Evolutionary conservation across 2,797 vertebrate genomes (phyloP).

Genomic region (Peromyscus nudipes): DNA sequence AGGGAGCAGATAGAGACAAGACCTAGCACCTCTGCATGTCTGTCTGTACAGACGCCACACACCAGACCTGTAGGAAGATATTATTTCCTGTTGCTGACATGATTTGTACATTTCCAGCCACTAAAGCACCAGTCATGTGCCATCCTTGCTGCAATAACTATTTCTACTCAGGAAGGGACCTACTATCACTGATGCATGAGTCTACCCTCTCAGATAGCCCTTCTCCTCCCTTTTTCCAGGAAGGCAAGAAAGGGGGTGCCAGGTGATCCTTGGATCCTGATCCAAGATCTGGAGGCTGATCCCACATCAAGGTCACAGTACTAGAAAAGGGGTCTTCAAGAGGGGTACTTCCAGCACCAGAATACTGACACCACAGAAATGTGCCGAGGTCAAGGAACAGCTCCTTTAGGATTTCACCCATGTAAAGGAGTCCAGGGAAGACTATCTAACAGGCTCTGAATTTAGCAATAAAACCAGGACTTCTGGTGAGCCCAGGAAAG

Average conservation of each 20-base stretch:
- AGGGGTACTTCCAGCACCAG: not conserved
- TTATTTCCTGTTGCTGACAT: not conserved
- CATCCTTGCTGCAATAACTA: conserved; percentile 31
- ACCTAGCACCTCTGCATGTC: not conserved
- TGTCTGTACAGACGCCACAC: not conserved
- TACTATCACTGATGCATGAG: not conserved
- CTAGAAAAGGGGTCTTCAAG: not conserved
- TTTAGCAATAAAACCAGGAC: not conserved
- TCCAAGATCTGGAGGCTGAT: not conserved
- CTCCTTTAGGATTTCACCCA: not conserved
- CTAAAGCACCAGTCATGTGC: conserved; percentile 39
- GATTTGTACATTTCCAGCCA: conserved; percentile 60
- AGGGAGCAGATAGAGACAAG: not conserved
- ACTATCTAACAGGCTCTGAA: not conserved
- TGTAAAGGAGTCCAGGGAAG: not conserved
- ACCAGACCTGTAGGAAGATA: not conserved
- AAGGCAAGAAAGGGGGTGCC: not conserved
- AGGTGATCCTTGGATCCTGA: not conserved
- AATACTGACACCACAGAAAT: not conserved
- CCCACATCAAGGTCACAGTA: not conserved
- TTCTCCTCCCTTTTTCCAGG: not conserved
- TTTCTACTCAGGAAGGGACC: conserved; percentile 54
- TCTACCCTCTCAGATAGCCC: not conserved
- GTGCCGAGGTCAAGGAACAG: not conserved
- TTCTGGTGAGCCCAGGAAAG: not conserved